Evolutionary conservation across 1,140 invertebrate species (phyloP), one percentile per base, ranked within the genome.

Genomic region (Asobara japonica): DNA sequence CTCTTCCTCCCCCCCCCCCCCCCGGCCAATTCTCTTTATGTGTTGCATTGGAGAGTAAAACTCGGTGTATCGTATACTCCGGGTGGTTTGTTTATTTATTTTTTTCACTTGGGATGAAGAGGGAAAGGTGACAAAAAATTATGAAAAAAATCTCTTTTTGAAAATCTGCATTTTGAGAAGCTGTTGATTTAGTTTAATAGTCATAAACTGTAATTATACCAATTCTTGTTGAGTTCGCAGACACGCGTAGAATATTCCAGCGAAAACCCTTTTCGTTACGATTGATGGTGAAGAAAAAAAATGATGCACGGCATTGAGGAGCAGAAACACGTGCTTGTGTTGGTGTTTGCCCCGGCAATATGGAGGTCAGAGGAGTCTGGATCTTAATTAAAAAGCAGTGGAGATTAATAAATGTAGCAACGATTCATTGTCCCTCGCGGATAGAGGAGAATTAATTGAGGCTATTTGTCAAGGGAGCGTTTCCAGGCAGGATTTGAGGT

Each of bases 381-480:
- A 45, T 18, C 48, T 72, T 66, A 66, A 66, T 72, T 66, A 72
- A 72, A 72, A 72, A 71, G 69, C 61, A 51, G 69, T 71, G 25
- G 30, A 65, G 69, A 71, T 71, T 71, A 71, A 71, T 71, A 71
- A 71, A 71, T 51, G 41, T 33, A 20, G 64, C 66, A 56, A 66
- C 41, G 45, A 72, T 72, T 72, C 65, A 66, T 72, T 72, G 70
- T 72, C 64, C 56, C 18, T 13, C 16, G 64, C 30, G 30, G 13
- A 62, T 62, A 4, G 27, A n/a, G 27, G 70, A 56, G 22, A 41
- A 72, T 22, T 72, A 72, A 72, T 72, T 72, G 70, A 72, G 65
- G 70, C 48, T 56, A 72, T 72, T 72, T 72, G 70, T 72, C 70
- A 72, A 65, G 64, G 25, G 41, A 30, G 22, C 51, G 3, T 56